Percentiles rank a stretch among this genome's conserved stretches.
phyloP scores from a whole-genome alignment of 2,113 vertebrate genomes.

The Etheostoma spectabile region DNA sequence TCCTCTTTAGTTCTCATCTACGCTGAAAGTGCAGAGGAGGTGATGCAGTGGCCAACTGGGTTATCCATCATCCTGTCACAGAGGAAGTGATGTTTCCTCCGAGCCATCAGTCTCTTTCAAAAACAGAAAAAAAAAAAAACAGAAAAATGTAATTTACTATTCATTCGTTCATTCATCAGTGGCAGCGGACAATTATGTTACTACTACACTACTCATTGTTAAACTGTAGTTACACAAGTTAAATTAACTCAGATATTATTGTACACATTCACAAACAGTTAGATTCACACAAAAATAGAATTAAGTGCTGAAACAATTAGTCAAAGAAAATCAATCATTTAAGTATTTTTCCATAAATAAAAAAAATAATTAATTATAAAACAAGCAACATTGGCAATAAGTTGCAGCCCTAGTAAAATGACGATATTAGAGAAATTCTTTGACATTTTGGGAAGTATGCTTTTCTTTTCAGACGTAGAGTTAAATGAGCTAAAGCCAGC shows the following conservation, averaged over 20 bases:
- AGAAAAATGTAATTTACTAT: not conserved
- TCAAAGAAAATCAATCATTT: not conserved
- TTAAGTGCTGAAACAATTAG: not conserved
- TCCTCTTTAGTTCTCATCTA: conserved; percentile 36
- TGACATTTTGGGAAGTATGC: not conserved
- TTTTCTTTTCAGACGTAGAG: not conserved
- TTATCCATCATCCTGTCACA: conserved; percentile 52
- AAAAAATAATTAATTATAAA: not conserved
- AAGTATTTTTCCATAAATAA: too few species aligned
- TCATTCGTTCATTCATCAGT: not conserved
- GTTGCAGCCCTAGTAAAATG: not conserved
- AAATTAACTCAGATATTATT: not conserved
- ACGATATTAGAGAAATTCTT: not conserved
- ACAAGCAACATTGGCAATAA: not conserved
- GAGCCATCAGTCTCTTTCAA: not conserved
- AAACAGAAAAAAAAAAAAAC: not conserved
- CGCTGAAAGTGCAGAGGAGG: conserved; percentile 37
- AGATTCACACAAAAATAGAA: not conserved
- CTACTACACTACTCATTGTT: not conserved
- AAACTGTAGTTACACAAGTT: not conserved
- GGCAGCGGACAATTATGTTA: not conserved
- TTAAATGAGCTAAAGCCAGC: not conserved
- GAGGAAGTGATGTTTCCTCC: conserved; percentile 37
- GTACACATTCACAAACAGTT: not conserved
- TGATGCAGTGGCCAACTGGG: conserved; percentile 30